Percentiles rank a stretch among this genome's conserved stretches.
These are phyloP conservation scores for Loripinus fragilis DNA, from an alignment of 2,888 invertebrate genomes.

Conservation along the genomic window DNA sequence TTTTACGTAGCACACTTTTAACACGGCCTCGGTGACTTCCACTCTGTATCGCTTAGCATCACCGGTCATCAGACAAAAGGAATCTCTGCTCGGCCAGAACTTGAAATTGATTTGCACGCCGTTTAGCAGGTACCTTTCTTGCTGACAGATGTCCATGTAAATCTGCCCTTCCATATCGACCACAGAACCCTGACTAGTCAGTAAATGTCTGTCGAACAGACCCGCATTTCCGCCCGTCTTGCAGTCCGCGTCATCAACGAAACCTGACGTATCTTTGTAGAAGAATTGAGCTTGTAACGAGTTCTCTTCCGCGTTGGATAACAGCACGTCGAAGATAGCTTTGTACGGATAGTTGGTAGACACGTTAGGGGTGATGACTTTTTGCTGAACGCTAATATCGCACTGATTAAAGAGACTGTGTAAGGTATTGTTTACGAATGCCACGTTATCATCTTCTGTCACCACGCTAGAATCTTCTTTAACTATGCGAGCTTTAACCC, in stretches of 20 bases:
- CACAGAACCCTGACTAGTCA: background rate
- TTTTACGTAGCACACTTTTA: too few species aligned
- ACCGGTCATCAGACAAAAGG: too few species aligned
- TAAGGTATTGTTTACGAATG: slow-evolving; percentile 1
- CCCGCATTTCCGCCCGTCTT: slow-evolving; percentile 1
- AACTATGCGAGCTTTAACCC: background rate
- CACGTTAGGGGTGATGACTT: slow-evolving; percentile 1
- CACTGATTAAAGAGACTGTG: too few species aligned
- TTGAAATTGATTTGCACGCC: slow-evolving; percentile 13
- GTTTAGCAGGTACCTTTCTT: slow-evolving; percentile 1
- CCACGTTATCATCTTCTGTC: slow-evolving; percentile 2
- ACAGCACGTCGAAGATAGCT: background rate
- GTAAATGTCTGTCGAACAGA: slow-evolving; percentile 6
- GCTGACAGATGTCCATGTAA: slow-evolving; percentile 8
- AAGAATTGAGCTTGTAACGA: slow-evolving; percentile 7
- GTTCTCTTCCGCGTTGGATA: background rate
- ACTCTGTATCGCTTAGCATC: too few species aligned
- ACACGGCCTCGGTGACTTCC: too few species aligned
- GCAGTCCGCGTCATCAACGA: background rate
- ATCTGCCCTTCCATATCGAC: slow-evolving; percentile 7
- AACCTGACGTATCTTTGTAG: background rate
- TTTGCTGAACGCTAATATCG: too few species aligned
- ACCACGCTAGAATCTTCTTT: background rate
- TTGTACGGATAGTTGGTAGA: slow-evolving; percentile 4
- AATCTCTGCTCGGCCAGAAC: too few species aligned